Base-by-base conservation (phyloP, 2,113 vertebrate species). In the Prietella phreatophila region DNA sequence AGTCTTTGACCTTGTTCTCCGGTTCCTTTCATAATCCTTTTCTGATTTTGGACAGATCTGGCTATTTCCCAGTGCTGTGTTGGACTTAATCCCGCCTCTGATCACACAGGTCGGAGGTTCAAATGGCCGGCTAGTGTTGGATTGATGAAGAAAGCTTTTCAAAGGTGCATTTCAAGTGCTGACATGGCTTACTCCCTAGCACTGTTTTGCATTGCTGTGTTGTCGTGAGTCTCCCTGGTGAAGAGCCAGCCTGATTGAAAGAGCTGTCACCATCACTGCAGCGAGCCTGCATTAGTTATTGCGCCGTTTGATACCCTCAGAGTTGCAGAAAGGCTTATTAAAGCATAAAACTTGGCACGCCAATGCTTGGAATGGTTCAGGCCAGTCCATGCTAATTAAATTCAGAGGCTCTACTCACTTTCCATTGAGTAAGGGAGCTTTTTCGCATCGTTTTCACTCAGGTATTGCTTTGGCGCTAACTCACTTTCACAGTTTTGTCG, bases 1-100 rank as follows among this genome's bases (percentile, higher is more conserved):
- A 94, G 93, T 94, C 93, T 95, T 93, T 95, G 94, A 95, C 95
- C 95, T 95, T 95, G 93, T 95, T 95, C 93, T 95, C 94, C 92
- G 92, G 93, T 94, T 89, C 91, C 91, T 88, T 91, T 92, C 91
- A 91, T 96, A 95, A 96, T 95, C 95, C 93, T 79, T 82, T 89
- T 88, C 86, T 91, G 92, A 91, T 53, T 61, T 19, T 92, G 91
- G 85, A 88, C 90, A 39, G 71, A 90, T 91, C 94, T 84, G n/a
- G 83, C 87, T 91, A 60, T 80, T 83, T 73, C 82, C 20, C 82
- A 50, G 84, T 53, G 85, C 87, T 81, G 67, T 86, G 85, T 86
- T 58, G 65, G 33, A 63, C 83, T 84, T 85, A 90, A 88, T 89
- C 85, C 92, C 90, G 85, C 61, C 89, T 89, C 65, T 90, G 91